Conservation (phyloP, 2,797 vertebrate species). For the Clarias platycephalus region DNA sequence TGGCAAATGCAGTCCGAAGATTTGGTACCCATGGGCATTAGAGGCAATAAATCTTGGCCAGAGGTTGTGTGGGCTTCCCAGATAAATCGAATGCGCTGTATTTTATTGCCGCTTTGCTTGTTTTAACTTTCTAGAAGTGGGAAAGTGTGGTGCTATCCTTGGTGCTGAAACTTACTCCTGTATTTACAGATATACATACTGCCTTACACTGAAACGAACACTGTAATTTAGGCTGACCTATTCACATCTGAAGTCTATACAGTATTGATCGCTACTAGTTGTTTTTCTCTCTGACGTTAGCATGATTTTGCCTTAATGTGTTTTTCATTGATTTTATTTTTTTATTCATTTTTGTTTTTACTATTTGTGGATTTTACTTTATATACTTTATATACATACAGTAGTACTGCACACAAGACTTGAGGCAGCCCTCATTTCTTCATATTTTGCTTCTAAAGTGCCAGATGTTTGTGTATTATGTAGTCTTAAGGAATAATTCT, state of each 20-base stretch:
- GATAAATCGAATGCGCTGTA: constrained; percentile 75
- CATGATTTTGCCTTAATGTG: too few relatives aligned
- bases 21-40: constrained; percentile 69
- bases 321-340: too few relatives aligned
- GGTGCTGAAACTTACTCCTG: not conserved
- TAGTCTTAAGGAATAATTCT: too few relatives aligned
- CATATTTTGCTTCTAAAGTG: too few relatives aligned
- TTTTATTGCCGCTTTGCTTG: constrained; percentile 73
- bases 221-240: not conserved
- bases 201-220: not conserved
- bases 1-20: constrained; percentile 66
- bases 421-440: too few relatives aligned
- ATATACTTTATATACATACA: too few relatives aligned
- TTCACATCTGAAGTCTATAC: too few relatives aligned
- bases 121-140: constrained; percentile 73
- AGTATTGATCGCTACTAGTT: too few relatives aligned
- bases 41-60: constrained; percentile 72
- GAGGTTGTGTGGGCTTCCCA: constrained; percentile 75
- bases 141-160: constrained; percentile 69
- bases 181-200: not conserved
- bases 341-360: too few relatives aligned
- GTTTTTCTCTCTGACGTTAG: too few relatives aligned
- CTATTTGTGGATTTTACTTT: too few relatives aligned
- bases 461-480: not conserved
- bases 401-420: too few relatives aligned